Percentiles rank a stretch among this genome's conserved stretches.
phyloP scores from a whole-genome alignment of 2,888 invertebrate species.

The Strigamia crassipes region DNA sequence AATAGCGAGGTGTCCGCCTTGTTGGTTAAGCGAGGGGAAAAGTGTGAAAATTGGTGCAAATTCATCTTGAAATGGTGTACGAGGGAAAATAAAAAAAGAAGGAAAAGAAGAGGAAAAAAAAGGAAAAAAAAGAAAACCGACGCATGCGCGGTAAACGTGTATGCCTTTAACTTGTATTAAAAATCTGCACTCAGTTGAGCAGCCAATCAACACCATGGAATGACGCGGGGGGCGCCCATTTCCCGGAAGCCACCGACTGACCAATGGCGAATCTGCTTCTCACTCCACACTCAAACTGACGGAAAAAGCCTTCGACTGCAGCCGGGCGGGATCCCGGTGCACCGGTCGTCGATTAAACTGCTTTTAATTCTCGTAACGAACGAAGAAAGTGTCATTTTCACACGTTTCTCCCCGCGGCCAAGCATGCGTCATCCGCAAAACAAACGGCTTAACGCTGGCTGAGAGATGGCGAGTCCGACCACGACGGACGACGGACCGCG shows the following conservation, averaged over 20 bases:
- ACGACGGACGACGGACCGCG: constrained; percentile 35
- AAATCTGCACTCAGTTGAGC: constrained; percentile 35
- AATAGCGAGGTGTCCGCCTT: constrained; percentile 14
- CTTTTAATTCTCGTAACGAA: constrained; percentile 15
- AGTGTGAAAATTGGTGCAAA: constrained; percentile 39
- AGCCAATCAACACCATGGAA: constrained; percentile 40
- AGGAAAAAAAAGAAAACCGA: neutral
- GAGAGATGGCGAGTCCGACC: constrained; percentile 31
- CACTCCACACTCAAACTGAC: constrained; percentile 21
- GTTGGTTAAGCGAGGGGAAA: constrained; percentile 37
- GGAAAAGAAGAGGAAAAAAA: neutral
- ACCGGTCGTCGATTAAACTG: constrained; percentile 28
- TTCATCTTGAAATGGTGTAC: neutral
- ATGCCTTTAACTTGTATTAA: constrained; percentile 23
- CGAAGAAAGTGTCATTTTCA: neutral
- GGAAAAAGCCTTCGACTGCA: constrained; percentile 42
- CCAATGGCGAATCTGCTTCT: constrained; percentile 32
- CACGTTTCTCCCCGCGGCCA: constrained; percentile 25
- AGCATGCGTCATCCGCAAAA: neutral
- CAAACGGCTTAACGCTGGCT: constrained; percentile 36
- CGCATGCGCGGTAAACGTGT: constrained; percentile 15
- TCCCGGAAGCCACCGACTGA: constrained; percentile 32
- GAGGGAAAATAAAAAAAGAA: neutral
- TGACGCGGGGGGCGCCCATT: constrained; percentile 32
- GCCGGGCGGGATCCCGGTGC: constrained; percentile 40